Conservation (phyloP, 2,113 vertebrate species). For the Antigone vipio region DNA sequence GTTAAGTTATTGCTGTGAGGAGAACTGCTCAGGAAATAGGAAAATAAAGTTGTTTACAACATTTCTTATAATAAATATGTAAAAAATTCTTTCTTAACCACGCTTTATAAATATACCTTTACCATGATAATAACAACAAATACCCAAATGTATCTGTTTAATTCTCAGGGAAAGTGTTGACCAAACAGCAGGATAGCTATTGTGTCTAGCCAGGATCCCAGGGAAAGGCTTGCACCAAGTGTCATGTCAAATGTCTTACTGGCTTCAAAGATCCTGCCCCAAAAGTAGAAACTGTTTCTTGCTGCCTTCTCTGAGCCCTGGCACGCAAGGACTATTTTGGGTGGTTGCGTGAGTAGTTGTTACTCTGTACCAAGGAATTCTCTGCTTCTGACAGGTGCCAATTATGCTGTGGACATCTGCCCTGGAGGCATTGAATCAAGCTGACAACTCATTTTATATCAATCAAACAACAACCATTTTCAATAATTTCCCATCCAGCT, state of each 20-base stretch:
- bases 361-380: constrained; percentile 42
- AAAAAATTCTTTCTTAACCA: not conserved
- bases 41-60: not conserved
- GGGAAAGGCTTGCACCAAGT: not conserved
- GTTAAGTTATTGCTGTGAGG: not conserved
- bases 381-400: constrained; percentile 56
- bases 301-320: not conserved
- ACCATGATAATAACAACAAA: not conserved
- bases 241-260: not conserved
- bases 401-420: constrained; percentile 57
- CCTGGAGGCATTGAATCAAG: constrained; percentile 51
- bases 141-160: not conserved
- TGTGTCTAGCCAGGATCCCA: not conserved
- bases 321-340: not conserved
- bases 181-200: not conserved
- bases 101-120: not conserved
- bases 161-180: not conserved
- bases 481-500: constrained; percentile 60
- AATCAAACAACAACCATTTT: constrained; percentile 48
- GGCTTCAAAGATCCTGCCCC: not conserved
- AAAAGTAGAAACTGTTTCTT: not conserved
- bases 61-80: not conserved
- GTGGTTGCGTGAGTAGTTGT: not conserved
- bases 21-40: not conserved
- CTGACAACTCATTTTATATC: constrained; percentile 64